Percentiles rank a stretch among this genome's conserved stretches.
Evolutionary conservation across 2,888 invertebrate genomes (phyloP).

Genomic region (Pomacea canaliculata): DNA sequence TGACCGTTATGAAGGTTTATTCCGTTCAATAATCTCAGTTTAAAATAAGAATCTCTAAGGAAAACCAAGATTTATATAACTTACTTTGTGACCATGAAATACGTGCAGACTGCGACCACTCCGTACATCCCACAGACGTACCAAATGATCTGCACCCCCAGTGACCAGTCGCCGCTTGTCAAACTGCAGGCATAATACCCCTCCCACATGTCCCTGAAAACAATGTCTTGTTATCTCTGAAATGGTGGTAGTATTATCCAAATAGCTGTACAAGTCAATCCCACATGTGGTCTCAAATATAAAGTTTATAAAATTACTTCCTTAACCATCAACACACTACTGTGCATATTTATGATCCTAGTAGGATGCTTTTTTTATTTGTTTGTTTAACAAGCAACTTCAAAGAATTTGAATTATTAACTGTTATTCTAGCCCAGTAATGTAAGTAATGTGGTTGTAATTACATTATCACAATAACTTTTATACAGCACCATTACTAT

Average conservation of each 20-base stretch:
- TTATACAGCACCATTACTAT: no score
- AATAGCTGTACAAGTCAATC: no score
- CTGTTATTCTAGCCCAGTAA: no score
- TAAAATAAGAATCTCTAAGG: no score
- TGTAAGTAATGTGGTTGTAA: no score
- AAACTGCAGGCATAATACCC: conserved; percentile 58
- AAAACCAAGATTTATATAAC: not conserved
- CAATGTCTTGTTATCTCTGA: not conserved
- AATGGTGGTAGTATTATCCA: not conserved
- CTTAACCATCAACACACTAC: not conserved
- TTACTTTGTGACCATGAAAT: conserved; percentile 65
- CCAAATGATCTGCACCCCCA: conserved; percentile 60
- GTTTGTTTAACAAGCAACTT: not conserved
- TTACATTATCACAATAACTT: no score
- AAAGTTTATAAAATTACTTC: not conserved
- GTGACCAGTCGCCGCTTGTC: conserved; percentile 60
- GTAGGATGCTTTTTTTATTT: not conserved
- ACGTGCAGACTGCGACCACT: conserved; percentile 64
- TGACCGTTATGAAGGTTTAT: no score
- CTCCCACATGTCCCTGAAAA: conserved; percentile 64
- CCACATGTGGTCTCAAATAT: no score
- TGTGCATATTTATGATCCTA: not conserved
- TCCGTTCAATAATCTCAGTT: no score
- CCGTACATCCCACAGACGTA: conserved; percentile 65
- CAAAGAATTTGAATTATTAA: no score